These are phyloP conservation scores for Dipodomys ordii DNA, from an alignment of 2,113 vertebrate species.

Conservation along the genomic window DNA sequence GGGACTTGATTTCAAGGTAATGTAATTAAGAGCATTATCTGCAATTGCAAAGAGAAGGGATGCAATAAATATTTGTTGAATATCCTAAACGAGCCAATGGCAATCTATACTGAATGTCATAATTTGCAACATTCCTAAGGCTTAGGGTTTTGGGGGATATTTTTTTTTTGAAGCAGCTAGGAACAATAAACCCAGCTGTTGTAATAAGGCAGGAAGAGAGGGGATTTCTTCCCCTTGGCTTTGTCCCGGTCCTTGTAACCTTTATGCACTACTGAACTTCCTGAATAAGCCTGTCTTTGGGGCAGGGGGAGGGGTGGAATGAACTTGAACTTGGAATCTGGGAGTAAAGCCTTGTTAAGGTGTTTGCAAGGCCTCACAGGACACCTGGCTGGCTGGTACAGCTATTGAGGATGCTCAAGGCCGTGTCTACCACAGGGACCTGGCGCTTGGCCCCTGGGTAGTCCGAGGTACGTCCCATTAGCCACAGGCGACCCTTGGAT, in stretches of 20 bases:
- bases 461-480: neutral
- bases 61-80: neutral
- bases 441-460: neutral
- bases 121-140: constrained; percentile 2
- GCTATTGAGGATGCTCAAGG: constrained; percentile 37
- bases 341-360: neutral
- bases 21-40: neutral
- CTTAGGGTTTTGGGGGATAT: neutral
- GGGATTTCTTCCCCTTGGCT: neutral
- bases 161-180: constrained; percentile 17
- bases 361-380: neutral
- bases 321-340: neutral
- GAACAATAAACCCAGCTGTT: constrained; percentile 17
- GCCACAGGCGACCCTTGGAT: neutral
- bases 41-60: neutral
- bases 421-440: neutral
- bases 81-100: neutral
- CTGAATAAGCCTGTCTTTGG: neutral
- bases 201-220: constrained; percentile 8
- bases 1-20: constrained; percentile 33
- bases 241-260: constrained; percentile 40
- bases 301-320: neutral
- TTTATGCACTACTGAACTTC: constrained; percentile 39
- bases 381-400: neutral
- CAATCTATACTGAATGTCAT: neutral